These are phyloP conservation scores for Oryzias melastigma DNA, from an alignment of 2,113 vertebrate species.

Conservation along the genomic window DNA sequence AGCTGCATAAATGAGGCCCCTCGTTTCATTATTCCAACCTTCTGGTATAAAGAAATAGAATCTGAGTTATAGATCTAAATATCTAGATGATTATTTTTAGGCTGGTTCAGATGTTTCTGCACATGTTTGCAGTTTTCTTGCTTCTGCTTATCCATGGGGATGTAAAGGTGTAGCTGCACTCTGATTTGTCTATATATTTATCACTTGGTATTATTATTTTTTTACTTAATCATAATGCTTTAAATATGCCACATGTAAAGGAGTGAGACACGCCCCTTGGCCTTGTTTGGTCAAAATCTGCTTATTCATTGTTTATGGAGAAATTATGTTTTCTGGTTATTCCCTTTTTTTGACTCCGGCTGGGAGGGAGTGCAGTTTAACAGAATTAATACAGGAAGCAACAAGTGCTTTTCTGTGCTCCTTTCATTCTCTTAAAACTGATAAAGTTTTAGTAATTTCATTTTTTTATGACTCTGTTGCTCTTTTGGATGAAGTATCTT, in stretches of 20 bases:
- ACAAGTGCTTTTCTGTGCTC: neutral
- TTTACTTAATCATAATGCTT: too few species aligned
- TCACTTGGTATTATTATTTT: too few species aligned
- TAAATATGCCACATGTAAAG: too few species aligned
- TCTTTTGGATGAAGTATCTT: too few species aligned
- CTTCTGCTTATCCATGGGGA: too few species aligned
- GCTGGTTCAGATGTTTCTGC: slow-evolving; percentile 1
- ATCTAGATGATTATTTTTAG: slow-evolving; percentile 17
- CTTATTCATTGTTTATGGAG: neutral
- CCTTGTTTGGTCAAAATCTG: neutral
- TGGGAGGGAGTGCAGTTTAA: neutral
- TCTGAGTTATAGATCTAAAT: slow-evolving; percentile 19
- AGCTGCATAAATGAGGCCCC: neutral
- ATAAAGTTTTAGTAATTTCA: too few species aligned
- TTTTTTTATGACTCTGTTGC: too few species aligned
- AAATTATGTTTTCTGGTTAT: neutral
- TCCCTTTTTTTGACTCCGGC: neutral
- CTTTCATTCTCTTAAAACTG: too few species aligned
- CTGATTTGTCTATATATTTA: too few species aligned
- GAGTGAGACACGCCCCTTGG: too few species aligned
- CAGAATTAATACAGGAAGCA: slow-evolving; percentile 1
- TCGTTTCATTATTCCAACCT: slow-evolving; percentile 2
- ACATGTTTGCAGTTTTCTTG: neutral
- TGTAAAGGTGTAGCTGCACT: too few species aligned
- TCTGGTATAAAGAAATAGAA: slow-evolving; percentile 9